Base-by-base conservation (phyloP, 2,797 vertebrate genomes). In the Danio aesculapii region DNA sequence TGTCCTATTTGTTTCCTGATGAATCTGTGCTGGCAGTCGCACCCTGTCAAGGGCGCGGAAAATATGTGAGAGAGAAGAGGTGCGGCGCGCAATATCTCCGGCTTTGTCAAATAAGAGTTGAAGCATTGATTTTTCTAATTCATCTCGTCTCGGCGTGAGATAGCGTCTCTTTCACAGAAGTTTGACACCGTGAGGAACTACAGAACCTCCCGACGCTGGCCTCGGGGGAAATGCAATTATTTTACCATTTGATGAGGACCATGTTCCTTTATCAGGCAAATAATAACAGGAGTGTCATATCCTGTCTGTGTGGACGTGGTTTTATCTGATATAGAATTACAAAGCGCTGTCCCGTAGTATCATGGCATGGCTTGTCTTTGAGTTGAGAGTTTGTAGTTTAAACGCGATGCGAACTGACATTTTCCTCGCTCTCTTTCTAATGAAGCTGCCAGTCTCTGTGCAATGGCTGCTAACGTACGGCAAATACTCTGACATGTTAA, bases 261-360 rank as follows among this genome's bases (percentile, higher is more conserved):
- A 87, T 86, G 82, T 88, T 86, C 66, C 79, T 89, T 84, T 86
- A 86, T 90, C 84, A 89, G 82, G 83, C 79, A 91, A 91, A 91
- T 91, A 90, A 90, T 90, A 91, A 88, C 86, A 88, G 78, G 76
- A 90, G 90, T 92, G 89, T 91, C 89, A 91, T 89, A 89, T 88
- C 84, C 82, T 88, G 84, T 90, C 88, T 91, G 87, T 68, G 84
- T 84, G 82, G 88, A 87, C 75, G 78, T 79, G 81, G 70, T 88
- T 88, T 86, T 84, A 91, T 90, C 82, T 87, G 75, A 90, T 90
- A 86, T 79, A 84, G 79, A 89, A 88, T 91, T 89, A 87, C 88
- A 83, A 85, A 80, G 75, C 84, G 76, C 64, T 85, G 87, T 91
- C 89, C 89, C 87, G 68, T 79, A 84, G 85, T 83, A 83, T 82